Evolutionary conservation across 2,888 invertebrate species (phyloP).

Genomic region (Dynastes maya): DNA sequence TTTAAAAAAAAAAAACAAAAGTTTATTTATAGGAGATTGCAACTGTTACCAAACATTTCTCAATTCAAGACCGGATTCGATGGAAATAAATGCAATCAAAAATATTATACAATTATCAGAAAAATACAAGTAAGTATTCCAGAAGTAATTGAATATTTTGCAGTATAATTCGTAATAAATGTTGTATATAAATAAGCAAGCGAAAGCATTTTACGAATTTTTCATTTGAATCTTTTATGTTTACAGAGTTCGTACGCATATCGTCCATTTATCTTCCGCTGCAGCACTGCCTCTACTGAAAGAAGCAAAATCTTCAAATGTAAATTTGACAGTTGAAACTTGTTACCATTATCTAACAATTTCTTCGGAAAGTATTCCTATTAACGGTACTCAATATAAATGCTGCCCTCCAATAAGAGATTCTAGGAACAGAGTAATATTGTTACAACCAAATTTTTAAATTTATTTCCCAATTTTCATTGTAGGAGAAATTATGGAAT

Average conservation of each 20-base stretch:
- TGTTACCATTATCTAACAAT: constrained; percentile 82
- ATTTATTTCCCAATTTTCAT: constrained; percentile 32
- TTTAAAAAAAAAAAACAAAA: neutral
- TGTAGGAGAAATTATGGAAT: constrained; percentile 77
- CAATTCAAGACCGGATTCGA: constrained; percentile 76
- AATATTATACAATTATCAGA: constrained; percentile 75
- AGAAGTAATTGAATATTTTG: too few species aligned
- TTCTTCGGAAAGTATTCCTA: constrained; percentile 77
- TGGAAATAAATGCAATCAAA: constrained; percentile 80
- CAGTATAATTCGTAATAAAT: too few species aligned
- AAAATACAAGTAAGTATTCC: constrained; percentile 72
- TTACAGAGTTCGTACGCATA: constrained; percentile 77
- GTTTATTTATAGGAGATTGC: constrained; percentile 68
- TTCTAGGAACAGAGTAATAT: constrained; percentile 74
- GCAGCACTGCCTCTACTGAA: constrained; percentile 75
- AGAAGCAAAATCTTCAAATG: constrained; percentile 72
- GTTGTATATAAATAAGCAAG: too few species aligned
- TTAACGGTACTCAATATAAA: constrained; percentile 79
- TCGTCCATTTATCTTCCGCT: constrained; percentile 80
- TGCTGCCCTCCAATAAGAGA: constrained; percentile 82
- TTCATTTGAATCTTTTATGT: neutral
- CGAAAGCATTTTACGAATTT: too few species aligned
- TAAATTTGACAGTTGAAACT: constrained; percentile 79
- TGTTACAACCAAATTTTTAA: neutral
- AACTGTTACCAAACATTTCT: constrained; percentile 78